Conservation (phyloP, 2,113 vertebrate genomes). For the Rhynchopsitta pachyrhyncha region DNA sequence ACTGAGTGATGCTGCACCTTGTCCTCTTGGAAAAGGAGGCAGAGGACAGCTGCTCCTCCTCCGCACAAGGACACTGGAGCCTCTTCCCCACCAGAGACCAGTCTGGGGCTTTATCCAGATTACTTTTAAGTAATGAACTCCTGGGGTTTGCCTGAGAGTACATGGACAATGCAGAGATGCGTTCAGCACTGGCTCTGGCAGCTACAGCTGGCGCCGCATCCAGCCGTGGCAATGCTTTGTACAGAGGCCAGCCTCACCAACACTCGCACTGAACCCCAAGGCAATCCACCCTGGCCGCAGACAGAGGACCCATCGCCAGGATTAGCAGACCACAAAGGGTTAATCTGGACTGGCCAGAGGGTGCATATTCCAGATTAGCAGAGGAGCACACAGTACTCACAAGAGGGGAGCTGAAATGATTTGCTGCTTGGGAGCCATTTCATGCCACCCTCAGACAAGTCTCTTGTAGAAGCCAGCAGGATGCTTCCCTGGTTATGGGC, state of each 20-base stretch:
- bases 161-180: background rate
- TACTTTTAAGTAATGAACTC: background rate
- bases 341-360: background rate
- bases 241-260: background rate
- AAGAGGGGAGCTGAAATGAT: background rate
- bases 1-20: background rate
- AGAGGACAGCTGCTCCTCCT: background rate
- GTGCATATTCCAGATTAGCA: background rate
- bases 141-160: background rate
- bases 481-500: constrained; percentile 22
- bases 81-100: background rate
- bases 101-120: background rate
- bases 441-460: constrained; percentile 42
- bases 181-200: background rate
- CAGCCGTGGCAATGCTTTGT: background rate
- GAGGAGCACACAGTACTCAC: background rate
- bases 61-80: fast-evolving
- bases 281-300: background rate
- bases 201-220: background rate
- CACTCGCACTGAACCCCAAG: background rate
- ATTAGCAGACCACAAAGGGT: background rate
- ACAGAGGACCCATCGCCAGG: background rate
- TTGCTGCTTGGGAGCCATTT: constrained; percentile 14
- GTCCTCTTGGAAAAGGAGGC: background rate
- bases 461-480: constrained; percentile 44